Conservation (phyloP, 2,113 vertebrate genomes). For the Laticauda laticaudata region DNA sequence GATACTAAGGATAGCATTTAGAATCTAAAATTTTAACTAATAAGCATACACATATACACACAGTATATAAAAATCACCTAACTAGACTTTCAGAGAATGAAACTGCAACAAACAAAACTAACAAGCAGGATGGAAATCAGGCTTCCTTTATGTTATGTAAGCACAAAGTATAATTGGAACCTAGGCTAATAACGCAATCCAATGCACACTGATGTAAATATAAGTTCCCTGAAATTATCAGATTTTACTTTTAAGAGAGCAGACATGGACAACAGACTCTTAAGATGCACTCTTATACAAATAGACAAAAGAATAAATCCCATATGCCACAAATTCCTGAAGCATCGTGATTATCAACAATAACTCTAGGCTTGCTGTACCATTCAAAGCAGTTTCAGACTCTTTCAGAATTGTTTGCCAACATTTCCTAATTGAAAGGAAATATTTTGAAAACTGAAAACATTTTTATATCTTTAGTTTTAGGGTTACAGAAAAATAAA, state of each 20-base stretch:
- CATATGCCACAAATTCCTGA: neutral
- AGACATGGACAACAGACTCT: neutral
- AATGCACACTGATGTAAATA: neutral
- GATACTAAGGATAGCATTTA: neutral
- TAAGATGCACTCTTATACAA: neutral
- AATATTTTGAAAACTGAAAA: neutral
- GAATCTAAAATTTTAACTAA: neutral
- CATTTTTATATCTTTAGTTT: neutral
- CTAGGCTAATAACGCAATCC: neutral
- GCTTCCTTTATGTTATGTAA: slow-evolving; percentile 5
- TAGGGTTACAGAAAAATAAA: neutral
- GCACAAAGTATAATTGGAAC: neutral
- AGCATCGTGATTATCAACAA: neutral
- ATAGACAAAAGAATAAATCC: neutral
- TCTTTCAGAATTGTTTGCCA: neutral
- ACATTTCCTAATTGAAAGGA: neutral
- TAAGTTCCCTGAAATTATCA: neutral
- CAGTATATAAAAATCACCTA: neutral
- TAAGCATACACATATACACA: neutral
- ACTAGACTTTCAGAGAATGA: slow-evolving; percentile 2
- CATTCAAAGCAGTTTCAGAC: neutral
- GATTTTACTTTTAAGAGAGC: neutral
- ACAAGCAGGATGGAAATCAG: neutral
- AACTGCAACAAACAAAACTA: neutral
- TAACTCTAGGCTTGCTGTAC: neutral